Evolutionary conservation across 2,888 invertebrate genomes (phyloP).

Genomic region (Synergus japonicus): DNA sequence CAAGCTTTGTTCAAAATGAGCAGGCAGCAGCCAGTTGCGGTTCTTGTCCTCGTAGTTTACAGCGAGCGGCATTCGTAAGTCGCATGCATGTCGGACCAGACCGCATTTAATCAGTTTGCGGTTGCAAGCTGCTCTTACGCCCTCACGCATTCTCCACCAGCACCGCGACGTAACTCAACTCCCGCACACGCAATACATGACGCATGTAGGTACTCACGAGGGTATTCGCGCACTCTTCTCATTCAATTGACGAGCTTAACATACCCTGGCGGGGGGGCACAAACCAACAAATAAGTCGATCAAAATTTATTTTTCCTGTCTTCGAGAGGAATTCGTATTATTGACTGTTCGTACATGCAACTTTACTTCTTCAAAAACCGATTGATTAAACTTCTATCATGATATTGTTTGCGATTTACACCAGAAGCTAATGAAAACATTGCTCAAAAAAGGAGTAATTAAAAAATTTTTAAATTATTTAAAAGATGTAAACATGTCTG

Average conservation of each 20-base stretch:
- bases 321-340: neutral
- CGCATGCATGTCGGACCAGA: conserved; percentile 54
- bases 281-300: conserved; percentile 17
- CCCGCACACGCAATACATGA: conserved; percentile 52
- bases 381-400: neutral
- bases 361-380: neutral
- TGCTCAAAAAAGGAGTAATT: too few species aligned
- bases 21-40: conserved; percentile 38
- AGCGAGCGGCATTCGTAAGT: conserved; percentile 35
- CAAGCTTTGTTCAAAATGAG: conserved; percentile 32
- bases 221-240: neutral
- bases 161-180: conserved; percentile 64
- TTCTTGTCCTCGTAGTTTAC: conserved; percentile 44
- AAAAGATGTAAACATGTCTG: neutral
- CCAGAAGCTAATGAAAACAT: too few species aligned
- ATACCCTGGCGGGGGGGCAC: conserved; percentile 14
- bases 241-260: conserved; percentile 10
- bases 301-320: conserved; percentile 11
- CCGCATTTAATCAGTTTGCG: conserved; percentile 76
- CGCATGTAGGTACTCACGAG: conserved; percentile 32
- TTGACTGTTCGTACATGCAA: neutral
- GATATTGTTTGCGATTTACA: neutral
- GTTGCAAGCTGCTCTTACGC: conserved; percentile 67
- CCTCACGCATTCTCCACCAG: conserved; percentile 58
- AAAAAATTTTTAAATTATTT: too few species aligned